A percentile compares a stretch with the other conserved stretches of the same genome.
Conservation (phyloP, 2,113 vertebrate genomes). For the Megaceryle maxima region DNA sequence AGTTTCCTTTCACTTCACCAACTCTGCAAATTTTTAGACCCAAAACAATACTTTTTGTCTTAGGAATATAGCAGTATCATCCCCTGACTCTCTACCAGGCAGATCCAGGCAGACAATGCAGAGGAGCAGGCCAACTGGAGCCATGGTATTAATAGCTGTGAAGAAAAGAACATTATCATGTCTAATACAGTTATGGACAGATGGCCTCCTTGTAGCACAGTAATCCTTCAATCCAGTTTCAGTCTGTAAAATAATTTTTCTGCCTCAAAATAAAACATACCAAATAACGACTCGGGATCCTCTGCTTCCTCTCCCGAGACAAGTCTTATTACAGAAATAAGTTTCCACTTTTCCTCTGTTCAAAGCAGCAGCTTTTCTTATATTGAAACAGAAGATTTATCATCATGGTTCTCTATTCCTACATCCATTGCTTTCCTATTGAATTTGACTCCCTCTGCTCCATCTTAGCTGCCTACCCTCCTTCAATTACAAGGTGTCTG, state of each 20-base stretch:
- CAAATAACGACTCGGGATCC: background rate
- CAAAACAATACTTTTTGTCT: background rate
- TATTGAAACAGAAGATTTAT: background rate
- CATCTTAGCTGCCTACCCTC: background rate
- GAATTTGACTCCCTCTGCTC: background rate
- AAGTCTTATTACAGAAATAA: background rate
- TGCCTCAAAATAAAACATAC: background rate
- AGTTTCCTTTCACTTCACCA: background rate
- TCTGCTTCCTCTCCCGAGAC: background rate
- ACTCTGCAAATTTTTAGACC: background rate
- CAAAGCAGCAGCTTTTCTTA: background rate
- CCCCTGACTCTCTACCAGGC: background rate
- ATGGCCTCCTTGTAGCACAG: constrained; percentile 8
- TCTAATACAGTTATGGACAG: constrained; percentile 41
- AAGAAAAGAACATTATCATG: constrained; percentile 40
- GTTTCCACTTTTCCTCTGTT: background rate
- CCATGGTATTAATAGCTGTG: constrained; percentile 36
- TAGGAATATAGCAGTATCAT: background rate
- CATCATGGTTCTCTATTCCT: background rate
- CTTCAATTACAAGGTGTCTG: background rate
- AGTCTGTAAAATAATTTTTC: background rate
- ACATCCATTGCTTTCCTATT: background rate
- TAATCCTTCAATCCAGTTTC: background rate
- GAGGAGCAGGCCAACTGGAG: constrained; percentile 18
- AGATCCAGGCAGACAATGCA: background rate